Base-by-base conservation (phyloP, 2,888 invertebrate species). In the Didymodactylos carnosus region DNA sequence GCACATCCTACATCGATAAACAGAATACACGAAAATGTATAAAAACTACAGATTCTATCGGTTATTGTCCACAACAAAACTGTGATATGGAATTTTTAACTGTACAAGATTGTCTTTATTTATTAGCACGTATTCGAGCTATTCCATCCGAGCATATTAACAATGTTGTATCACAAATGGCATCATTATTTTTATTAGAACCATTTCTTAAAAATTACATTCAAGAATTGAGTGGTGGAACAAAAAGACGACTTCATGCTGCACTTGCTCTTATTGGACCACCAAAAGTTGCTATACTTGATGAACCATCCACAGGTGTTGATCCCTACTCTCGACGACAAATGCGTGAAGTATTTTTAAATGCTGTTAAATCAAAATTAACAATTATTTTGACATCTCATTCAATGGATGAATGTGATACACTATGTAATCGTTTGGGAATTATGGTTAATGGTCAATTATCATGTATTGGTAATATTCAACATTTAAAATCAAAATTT, bases 401-500 rank as follows among this genome's bases (percentile, higher is more conserved):
- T 23, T 49, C 46, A 49, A 90, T 91, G 91, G 91, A 91, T 81
- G 91, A 91, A 84, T 91, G 90, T 84, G 91, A 91, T 80, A 88
- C 88, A 41, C 85, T 91, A 29, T 84, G 84, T 77, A 80, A 81
- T 16, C 77, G 82, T 53, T 73, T 84, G 71, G 82, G 82, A 29
- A 83, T 84, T 69, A 83, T 84, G 83, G 83, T 84, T 23, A 83
- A 84, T 78, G 84, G 84, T 46, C 78, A 79, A 71, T 80, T 84
- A 74, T 79, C 79, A 73, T 84, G 84, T 77, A 77, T 84, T 14
- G 84, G 84, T 39, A 82, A 80, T 76, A 81, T 84, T 16, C 83
- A 83, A 70, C 81, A 83, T 76, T 78, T 85, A 13, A 84, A 84
- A 78, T 76, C 87, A 75, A 86, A 86, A 73, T 88, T 88, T 81